phyloP scores from a whole-genome alignment of 2,888 invertebrate species.

The Diploptera punctata region DNA sequence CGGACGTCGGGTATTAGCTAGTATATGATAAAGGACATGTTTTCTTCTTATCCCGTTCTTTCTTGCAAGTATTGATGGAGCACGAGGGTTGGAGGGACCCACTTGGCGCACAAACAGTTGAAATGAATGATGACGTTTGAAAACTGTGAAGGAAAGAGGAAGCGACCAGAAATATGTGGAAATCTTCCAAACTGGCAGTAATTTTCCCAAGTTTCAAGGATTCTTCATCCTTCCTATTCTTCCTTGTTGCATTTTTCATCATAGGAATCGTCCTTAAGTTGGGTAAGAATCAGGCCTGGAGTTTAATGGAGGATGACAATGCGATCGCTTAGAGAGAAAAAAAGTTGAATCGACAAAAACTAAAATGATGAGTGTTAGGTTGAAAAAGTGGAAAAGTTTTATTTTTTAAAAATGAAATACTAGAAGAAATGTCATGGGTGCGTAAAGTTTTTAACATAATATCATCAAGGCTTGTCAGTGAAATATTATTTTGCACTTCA shows the following conservation, averaged over 20 bases:
- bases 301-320: slow-evolving; percentile 21
- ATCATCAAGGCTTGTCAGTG: background rate
- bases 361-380: background rate
- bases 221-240: slow-evolving; percentile 20
- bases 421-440: too few relatives aligned
- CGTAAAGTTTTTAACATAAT: background rate
- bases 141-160: slow-evolving; percentile 11
- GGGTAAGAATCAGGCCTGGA: background rate
- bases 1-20: too few relatives aligned
- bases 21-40: too few relatives aligned
- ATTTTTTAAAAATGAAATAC: too few relatives aligned
- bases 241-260: slow-evolving; percentile 25
- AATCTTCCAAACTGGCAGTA: slow-evolving; percentile 31
- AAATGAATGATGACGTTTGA: slow-evolving; percentile 29
- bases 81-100: too few relatives aligned
- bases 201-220: slow-evolving; percentile 31
- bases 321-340: slow-evolving; percentile 10
- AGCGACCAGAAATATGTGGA: slow-evolving; percentile 35
- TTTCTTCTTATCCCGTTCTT: too few relatives aligned
- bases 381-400: background rate
- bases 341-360: slow-evolving; percentile 7
- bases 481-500: background rate
- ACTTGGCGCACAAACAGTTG: slow-evolving; percentile 25
- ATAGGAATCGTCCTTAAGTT: background rate
- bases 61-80: too few relatives aligned